These are phyloP conservation scores for Leptonema lineaticorne DNA, from an alignment of 1,140 invertebrate species.

Conservation along the genomic window DNA sequence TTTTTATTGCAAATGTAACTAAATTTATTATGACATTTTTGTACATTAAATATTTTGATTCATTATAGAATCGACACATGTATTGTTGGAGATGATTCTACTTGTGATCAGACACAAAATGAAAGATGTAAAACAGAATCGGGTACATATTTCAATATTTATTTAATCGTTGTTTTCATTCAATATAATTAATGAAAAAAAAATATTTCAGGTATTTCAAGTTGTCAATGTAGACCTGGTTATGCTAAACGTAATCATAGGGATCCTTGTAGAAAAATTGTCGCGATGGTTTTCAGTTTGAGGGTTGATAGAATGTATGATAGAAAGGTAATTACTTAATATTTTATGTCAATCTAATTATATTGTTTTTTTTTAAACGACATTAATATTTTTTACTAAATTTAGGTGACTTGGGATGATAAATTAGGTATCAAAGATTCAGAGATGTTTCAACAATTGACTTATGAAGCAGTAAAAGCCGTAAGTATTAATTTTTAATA, in stretches of 20 bases:
- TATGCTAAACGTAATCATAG: slow-evolving; percentile 76
- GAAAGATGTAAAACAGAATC: slow-evolving; percentile 86
- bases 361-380: background rate
- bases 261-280: slow-evolving; percentile 76
- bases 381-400: slow-evolving; percentile 21
- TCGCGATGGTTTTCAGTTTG: slow-evolving; percentile 77
- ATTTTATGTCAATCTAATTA: background rate
- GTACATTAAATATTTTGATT: background rate
- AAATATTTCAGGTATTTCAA: slow-evolving; percentile 71
- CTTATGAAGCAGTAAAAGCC: slow-evolving; percentile 80
- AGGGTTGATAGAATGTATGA: slow-evolving; percentile 83
- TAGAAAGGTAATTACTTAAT: slow-evolving; percentile 54
- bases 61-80: slow-evolving; percentile 82
- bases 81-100: slow-evolving; percentile 90
- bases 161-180: background rate
- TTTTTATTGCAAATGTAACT: background rate
- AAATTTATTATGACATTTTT: background rate
- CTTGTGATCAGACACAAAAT: slow-evolving; percentile 83
- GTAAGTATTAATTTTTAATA: slow-evolving; percentile 59
- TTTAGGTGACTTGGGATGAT: slow-evolving; percentile 70
- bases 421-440: slow-evolving; percentile 74
- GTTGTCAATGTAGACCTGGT: slow-evolving; percentile 83
- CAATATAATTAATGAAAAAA: background rate
- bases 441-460: slow-evolving; percentile 77
- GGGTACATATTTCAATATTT: slow-evolving; percentile 46